Base-by-base conservation (phyloP, 1,140 invertebrate species). In the Drosophila virilis region DNA sequence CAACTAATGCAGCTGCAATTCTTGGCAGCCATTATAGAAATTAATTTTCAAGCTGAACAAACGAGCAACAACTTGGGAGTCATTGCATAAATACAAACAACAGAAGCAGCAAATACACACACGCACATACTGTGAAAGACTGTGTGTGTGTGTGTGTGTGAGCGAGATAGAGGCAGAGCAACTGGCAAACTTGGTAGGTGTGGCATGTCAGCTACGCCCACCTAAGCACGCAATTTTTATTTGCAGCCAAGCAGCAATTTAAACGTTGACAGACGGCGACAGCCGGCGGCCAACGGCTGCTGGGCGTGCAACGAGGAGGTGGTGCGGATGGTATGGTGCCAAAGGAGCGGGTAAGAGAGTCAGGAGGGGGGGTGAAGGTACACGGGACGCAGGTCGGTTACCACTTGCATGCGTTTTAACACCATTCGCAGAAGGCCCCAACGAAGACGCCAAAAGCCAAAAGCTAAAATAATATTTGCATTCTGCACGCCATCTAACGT, bases 41-140 rank as follows among this genome's bases (percentile, higher is more conserved):
- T 89, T 89, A 89, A 89, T 89, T 89, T 89, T 78, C 84, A 89
- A 89, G 84, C 84, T 89, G 84, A 89, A 89, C 84, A 89, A 89
- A 89, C 84, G 84, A 89, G 84, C 84, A 89, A 89, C 84, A 89
- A 89, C 84, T 84, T 89, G 84, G 84, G 80, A 89, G 84, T 89
- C 84, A 78, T 88, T 88, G 84, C 83, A 89, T 82, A 88, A 86
- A 84, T 66, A 78, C 60, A 74, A 58, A 84, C 81, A 84, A 69
- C 61, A 61, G 33, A 42, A 64, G 59, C 68, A 61, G 52, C 66
- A 67, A 51, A 46, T 40, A 69, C 60, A 62, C 72, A 69, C 42
- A 70, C 40, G 58, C 22, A 46, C 40, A 67, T 38, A 59, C 28
- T 8, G 38, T 28, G 5, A 9, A 1, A 28, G 10, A 22, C 33